Conservation (phyloP, 2,797 vertebrate genomes). For the Taenioides sp. region DNA sequence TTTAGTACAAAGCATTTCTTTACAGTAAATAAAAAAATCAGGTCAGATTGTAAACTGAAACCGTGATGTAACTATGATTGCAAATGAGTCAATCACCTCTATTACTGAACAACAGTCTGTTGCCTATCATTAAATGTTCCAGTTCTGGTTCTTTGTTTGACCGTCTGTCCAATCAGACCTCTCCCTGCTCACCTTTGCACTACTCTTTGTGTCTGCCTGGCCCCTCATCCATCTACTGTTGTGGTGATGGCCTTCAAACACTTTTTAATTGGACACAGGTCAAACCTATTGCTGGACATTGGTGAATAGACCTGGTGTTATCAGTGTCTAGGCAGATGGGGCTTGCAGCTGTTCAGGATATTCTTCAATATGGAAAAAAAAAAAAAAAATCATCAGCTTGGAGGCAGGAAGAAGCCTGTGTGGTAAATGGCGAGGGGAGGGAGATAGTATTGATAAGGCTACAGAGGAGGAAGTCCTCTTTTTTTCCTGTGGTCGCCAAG, state of each 20-base stretch:
- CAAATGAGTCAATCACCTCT: not conserved
- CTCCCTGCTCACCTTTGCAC: constrained; percentile 29
- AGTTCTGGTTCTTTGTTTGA: constrained; percentile 30
- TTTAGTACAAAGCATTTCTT: no score
- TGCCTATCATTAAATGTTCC: constrained; percentile 14
- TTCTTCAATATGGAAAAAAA: constrained; percentile 42
- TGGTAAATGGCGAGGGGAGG: constrained; percentile 32
- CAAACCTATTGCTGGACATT: constrained; percentile 59
- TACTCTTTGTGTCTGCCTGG: constrained; percentile 32
- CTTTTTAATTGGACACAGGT: constrained; percentile 64
- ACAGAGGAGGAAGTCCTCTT: constrained; percentile 44
- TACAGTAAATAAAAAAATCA: no score
- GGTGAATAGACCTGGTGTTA: constrained; percentile 57
- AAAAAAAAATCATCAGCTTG: constrained; percentile 9
- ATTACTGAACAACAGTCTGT: constrained; percentile 20
- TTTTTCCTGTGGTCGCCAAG: constrained; percentile 45
- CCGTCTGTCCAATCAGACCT: constrained; percentile 11
- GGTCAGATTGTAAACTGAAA: not conserved
- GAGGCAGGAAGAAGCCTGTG: constrained; percentile 29
- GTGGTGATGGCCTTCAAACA: constrained; percentile 54
- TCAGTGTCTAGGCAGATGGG: constrained; percentile 63
- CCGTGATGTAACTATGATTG: not conserved
- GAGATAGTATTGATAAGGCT: constrained; percentile 61
- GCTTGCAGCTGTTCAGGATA: constrained; percentile 53
- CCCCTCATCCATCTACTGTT: constrained; percentile 46